Base-by-base conservation (phyloP, 2,888 invertebrate genomes). In the Acrocyrtus sp. region DNA sequence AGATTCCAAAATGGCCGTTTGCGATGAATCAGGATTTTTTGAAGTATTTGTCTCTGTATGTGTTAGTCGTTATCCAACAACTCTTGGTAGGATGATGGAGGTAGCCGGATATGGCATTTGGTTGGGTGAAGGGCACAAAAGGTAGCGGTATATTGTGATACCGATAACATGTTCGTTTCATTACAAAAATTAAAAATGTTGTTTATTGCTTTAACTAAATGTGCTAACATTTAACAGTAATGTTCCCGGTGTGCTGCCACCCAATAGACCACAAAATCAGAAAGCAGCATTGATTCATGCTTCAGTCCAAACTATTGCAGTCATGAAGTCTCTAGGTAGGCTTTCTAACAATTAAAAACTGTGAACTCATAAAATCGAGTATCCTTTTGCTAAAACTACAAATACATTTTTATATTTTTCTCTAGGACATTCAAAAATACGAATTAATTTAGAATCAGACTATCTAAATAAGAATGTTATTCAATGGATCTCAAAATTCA, bases 21-120 rank as follows among this genome's bases (percentile, higher is more conserved):
- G 53, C 19, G 68, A 68, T 47, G 45, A 72, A n/a, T 48, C 63
- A 21, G 62, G 57, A 6, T 72, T 65, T 24, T 51, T 53, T 27
- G 65, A 72, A 47, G 63, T 56, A 4, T 65, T 41, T 24, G 39
- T 72, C 27, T 56, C 58, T 10, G 47, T 60, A n/a, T 53, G 34
- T 22, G 27, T 65, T 15, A 53, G 47, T 17, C 21, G 34, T 5
- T 68, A 68, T 47, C 68, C 68, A 2, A 34, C 22, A 4, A 41
- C 6, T 22, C 17, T 53, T 2, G 68, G 68, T 4, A 43, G 68
- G 21, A 21, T 19, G 50, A 45, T 54, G 26, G 60, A 68, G 12
- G 53, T 68, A 6, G 72, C 77, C 12, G 65, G 69, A 1, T 75
- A 51, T 63, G 77, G 75, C 17, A 65, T 75, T 15, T 77, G 73